These are phyloP conservation scores for Nycteola revayana DNA, from an alignment of 2,888 invertebrate species.

Conservation along the genomic window DNA sequence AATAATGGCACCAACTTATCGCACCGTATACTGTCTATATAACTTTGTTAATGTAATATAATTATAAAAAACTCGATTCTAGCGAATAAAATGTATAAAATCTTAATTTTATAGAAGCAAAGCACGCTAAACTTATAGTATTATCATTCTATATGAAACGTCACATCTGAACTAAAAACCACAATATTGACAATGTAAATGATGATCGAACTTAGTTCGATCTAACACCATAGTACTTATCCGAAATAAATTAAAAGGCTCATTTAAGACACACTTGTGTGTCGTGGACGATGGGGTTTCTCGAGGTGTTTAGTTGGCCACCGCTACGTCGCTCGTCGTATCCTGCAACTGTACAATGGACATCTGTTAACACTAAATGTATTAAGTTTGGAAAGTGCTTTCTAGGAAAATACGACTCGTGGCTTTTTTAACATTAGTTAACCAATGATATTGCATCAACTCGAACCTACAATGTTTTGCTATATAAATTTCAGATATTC, in stretches of 20 bases:
- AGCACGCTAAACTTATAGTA: conserved; percentile 81
- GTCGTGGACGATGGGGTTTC: conserved; percentile 37
- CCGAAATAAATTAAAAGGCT: conserved; percentile 76
- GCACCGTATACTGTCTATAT: conserved; percentile 82
- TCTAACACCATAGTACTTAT: conserved; percentile 62
- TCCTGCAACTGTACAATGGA: no score
- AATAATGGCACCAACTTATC: conserved; percentile 82
- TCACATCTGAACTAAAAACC: conserved; percentile 68
- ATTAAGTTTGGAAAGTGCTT: no score
- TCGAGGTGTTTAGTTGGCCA: conserved; percentile 50
- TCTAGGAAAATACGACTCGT: no score
- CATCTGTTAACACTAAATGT: no score
- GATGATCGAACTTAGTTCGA: conserved; percentile 74
- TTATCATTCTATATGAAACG: conserved; percentile 70
- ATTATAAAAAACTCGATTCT: conserved; percentile 73
- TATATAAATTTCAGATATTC: no score
- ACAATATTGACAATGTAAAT: conserved; percentile 59
- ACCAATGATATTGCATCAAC: no score
- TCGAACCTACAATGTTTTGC: no score
- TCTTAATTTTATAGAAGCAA: conserved; percentile 80
- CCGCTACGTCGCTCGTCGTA: conserved; percentile 56
- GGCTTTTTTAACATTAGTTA: no score
- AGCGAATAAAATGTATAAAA: conserved; percentile 79
- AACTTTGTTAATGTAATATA: conserved; percentile 77
- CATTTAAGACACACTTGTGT: conserved; percentile 52